Evolutionary conservation across 2,113 vertebrate genomes (phyloP), one percentile per base, ranked within the genome.

Genomic region (Campylomormyrus tamandua): DNA sequence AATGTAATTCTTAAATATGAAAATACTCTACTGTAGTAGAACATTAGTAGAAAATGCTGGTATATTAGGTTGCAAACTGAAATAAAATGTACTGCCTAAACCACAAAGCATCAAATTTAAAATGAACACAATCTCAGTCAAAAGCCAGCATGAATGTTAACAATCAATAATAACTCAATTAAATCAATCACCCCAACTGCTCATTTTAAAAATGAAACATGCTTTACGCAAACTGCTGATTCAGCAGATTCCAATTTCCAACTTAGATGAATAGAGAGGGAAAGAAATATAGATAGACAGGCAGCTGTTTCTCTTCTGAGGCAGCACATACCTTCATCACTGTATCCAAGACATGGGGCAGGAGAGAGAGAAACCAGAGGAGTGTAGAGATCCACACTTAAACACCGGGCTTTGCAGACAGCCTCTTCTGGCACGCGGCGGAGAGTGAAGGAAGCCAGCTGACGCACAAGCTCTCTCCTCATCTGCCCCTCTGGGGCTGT

Each of bases 271-370:
- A 80, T 24, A 50, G 45, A 85, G 21, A 77, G 5, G 89, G 45
- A 0, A n/a, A 19, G 83, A 74, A 45, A 88, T 58, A 24, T 5
- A 83, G 83, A 84, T 46, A 66, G 15, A 89, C 92, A 89, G 42
- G 49, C 4, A 0, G 19, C 90, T 89, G 93, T 90, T 91, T 91
- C 87, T 90, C 87, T 90, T 45, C 89, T 85, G 48, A 5, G 48
- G 77, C 56, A 58, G 35, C 21, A 92, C 95, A 0, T 96, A 97
- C 96, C 97, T 95, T 93, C 92, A 94, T 89, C 87, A 89, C 90
- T 93, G 89, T 91, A 89, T 91, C 89, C 89, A 87, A 88, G 92
- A 70, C 46, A 50, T 39, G 87, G 90, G 90, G 49, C 3, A 53
- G 87, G 83, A 89, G 89, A 39, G 89, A 84, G 87, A 85, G 49